Evolutionary conservation across 2,797 vertebrate species (phyloP).

Genomic region (Xiphophorus birchmanni): DNA sequence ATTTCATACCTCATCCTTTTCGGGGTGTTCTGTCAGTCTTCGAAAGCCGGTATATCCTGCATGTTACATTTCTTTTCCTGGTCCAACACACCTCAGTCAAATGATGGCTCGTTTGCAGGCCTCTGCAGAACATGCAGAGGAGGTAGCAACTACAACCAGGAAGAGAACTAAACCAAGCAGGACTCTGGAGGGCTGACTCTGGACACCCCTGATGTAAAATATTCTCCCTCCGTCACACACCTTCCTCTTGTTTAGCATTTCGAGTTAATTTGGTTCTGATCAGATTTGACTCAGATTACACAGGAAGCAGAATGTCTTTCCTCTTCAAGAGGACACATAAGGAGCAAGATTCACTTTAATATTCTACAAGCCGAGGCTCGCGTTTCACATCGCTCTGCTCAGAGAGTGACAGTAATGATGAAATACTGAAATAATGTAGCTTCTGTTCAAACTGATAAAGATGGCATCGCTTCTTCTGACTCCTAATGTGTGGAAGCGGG

Average conservation of each 20-base stretch:
- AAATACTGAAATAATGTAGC: conserved; percentile 54
- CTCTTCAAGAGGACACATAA: conserved; percentile 33
- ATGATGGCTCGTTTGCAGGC: no score
- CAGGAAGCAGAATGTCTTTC: conserved; percentile 32
- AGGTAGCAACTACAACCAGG: no score
- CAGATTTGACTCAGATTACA: conserved; percentile 16
- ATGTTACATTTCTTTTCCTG: no score
- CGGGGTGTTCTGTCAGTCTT: no score
- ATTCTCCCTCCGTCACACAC: not conserved
- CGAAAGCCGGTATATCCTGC: no score
- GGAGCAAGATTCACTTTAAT: conserved; percentile 36
- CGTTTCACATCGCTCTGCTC: conserved; percentile 47
- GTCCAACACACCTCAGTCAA: no score
- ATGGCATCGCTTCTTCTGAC: conserved; percentile 37
- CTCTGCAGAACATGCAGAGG: no score
- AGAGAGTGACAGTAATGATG: conserved; percentile 58
- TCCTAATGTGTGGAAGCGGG: conserved; percentile 43
- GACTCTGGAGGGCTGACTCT: no score
- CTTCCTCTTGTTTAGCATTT: not conserved
- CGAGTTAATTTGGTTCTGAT: conserved; percentile 2
- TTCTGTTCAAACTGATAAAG: conserved; percentile 63
- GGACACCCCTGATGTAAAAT: not conserved
- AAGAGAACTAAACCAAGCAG: no score
- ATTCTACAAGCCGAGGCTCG: conserved; percentile 44
- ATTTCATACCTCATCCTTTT: not conserved